These are phyloP conservation scores for Chironomus striatipennis DNA, from an alignment of 1,140 invertebrate species.

Conservation along the genomic window DNA sequence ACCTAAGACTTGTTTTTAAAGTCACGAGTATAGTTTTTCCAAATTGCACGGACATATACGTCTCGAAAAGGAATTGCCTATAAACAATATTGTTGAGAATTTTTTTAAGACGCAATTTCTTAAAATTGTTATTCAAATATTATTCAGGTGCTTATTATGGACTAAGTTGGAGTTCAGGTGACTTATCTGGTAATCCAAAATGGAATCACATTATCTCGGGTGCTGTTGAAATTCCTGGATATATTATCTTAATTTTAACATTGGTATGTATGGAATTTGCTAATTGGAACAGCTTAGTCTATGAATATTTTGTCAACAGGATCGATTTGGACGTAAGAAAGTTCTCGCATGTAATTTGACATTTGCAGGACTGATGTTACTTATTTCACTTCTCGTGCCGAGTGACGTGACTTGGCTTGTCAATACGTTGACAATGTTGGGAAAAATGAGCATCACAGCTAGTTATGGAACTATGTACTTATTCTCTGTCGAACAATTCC, in stretches of 20 bases:
- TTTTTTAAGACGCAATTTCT: too few relatives aligned
- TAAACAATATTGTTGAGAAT: too few relatives aligned
- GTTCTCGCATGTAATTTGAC: slow-evolving; percentile 63
- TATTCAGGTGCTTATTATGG: slow-evolving; percentile 59
- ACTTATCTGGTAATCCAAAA: slow-evolving; percentile 62
- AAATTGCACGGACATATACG: too few relatives aligned
- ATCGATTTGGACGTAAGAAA: slow-evolving; percentile 60
- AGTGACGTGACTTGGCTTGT: slow-evolving; percentile 47
- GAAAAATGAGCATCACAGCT: slow-evolving; percentile 72
- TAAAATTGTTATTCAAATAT: too few relatives aligned
- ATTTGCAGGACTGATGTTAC: slow-evolving; percentile 52
- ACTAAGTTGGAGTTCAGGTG: slow-evolving; percentile 67
- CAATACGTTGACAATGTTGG: slow-evolving; percentile 64
- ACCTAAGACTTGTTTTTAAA: too few relatives aligned
- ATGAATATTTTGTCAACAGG: slow-evolving; percentile 30
- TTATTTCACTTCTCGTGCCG: slow-evolving; percentile 52
- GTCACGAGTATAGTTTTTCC: too few relatives aligned
- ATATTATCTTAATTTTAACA: slow-evolving; percentile 58
- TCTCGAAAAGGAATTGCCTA: too few relatives aligned
- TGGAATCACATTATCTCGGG: slow-evolving; percentile 69
- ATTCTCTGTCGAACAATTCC: slow-evolving; percentile 75
- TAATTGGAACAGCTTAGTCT: not conserved
- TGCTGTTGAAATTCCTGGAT: slow-evolving; percentile 68
- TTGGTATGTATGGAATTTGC: slow-evolving; percentile 34
- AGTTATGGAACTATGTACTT: slow-evolving; percentile 73